Evolutionary conservation across 2,888 invertebrate species (phyloP).

Genomic region (Cephus pygmeus): DNA sequence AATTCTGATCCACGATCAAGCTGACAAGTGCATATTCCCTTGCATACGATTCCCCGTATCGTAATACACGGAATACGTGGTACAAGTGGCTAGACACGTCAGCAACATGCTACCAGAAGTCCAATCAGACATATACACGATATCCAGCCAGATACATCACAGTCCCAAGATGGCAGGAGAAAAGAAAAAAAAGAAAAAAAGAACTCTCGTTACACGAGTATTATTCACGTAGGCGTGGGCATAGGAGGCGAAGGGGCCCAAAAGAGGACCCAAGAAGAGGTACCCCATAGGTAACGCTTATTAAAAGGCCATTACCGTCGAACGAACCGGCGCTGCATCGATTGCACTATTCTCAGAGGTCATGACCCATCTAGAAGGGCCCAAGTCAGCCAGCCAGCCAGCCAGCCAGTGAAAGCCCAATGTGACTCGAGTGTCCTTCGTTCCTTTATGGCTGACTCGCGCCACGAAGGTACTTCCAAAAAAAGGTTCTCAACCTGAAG

Average conservation of each 20-base stretch:
- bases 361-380: not conserved
- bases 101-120: not conserved
- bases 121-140: not conserved
- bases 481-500: not conserved
- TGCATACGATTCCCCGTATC: not conserved
- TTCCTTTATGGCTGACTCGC: not conserved
- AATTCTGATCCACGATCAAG: not conserved
- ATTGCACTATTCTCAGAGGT: conserved; percentile 8
- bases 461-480: not conserved
- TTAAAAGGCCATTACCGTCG: conserved; percentile 34
- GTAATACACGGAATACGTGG: not conserved
- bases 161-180: not conserved
- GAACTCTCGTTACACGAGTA: not conserved
- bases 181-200: not conserved
- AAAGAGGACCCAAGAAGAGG: conserved; percentile 16
- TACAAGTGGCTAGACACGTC: not conserved
- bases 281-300: conserved; percentile 29
- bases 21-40: not conserved
- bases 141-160: not conserved
- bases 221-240: not conserved
- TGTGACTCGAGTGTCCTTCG: not conserved
- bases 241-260: not conserved
- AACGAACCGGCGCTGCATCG: conserved; percentile 2
- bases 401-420: not conserved
- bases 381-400: not conserved